Percentiles rank a stretch among this genome's conserved stretches.
These are phyloP conservation scores for Hycleus phaleratus DNA, from an alignment of 1,140 invertebrate species.

Conservation along the genomic window DNA sequence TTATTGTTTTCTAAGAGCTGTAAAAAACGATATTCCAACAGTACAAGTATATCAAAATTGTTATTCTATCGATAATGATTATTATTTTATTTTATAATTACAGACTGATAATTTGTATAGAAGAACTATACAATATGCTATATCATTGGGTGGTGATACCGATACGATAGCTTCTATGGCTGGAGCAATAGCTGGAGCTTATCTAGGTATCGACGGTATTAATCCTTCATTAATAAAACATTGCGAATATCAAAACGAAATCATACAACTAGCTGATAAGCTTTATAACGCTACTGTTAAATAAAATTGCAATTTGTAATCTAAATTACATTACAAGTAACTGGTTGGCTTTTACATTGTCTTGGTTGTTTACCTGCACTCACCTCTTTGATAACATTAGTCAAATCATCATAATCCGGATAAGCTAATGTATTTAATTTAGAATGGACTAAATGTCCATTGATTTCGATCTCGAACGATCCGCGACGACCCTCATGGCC, in stretches of 20 bases:
- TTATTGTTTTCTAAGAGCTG: constrained; percentile 60
- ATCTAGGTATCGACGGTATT: constrained; percentile 57
- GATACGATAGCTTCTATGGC: constrained; percentile 77
- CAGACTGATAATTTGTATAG: constrained; percentile 44
- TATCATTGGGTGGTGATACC: constrained; percentile 70
- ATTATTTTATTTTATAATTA: constrained; percentile 7
- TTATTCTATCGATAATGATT: not conserved
- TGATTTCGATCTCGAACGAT: constrained; percentile 46
- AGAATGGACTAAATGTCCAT: constrained; percentile 44
- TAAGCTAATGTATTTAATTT: constrained; percentile 45
- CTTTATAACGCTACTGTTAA: constrained; percentile 27
- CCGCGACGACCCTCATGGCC: constrained; percentile 42
- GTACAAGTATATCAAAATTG: constrained; percentile 45
- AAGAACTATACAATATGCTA: constrained; percentile 60
- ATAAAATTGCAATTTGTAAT: too few relatives aligned
- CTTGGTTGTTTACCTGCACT: constrained; percentile 28
- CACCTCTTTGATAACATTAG: constrained; percentile 33
- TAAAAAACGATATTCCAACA: constrained; percentile 45
- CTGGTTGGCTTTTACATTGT: constrained; percentile 35
- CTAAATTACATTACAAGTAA: constrained; percentile 22
- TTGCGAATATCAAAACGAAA: constrained; percentile 54
- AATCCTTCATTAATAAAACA: constrained; percentile 49
- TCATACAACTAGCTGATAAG: constrained; percentile 45
- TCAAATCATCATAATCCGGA: constrained; percentile 44
- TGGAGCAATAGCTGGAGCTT: constrained; percentile 67